A percentile compares a stretch with the other conserved stretches of the same genome.
These are phyloP conservation scores for Nothoprocta pentlandii DNA, from an alignment of 2,113 vertebrate species.

Conservation along the genomic window DNA sequence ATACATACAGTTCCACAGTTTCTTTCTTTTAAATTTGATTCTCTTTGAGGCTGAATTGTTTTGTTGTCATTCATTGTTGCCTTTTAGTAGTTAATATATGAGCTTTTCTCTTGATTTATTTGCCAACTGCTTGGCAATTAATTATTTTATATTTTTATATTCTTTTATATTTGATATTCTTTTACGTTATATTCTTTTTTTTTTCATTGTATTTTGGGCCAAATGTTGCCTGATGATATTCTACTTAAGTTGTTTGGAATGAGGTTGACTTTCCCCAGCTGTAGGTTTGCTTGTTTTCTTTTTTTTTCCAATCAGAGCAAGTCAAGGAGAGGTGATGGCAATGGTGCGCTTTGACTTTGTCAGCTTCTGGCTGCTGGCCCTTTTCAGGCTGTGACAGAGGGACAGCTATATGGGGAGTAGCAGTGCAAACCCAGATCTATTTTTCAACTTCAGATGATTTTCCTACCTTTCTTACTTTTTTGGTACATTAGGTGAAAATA, in stretches of 20 bases:
- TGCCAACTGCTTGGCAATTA: background rate
- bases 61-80: background rate
- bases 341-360: background rate
- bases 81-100: background rate
- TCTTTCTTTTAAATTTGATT: background rate
- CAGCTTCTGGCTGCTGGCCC: background rate
- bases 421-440: background rate
- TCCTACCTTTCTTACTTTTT: background rate
- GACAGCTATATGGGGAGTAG: background rate
- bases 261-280: background rate
- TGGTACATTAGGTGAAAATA: background rate
- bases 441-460: background rate
- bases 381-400: background rate
- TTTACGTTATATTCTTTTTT: background rate
- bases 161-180: background rate
- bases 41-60: background rate
- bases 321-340: background rate
- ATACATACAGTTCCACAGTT: background rate
- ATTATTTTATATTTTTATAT: background rate
- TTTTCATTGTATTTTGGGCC: background rate
- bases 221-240: background rate
- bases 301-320: background rate
- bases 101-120: background rate
- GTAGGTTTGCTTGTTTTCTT: background rate
- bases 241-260: background rate